Evolutionary conservation across 2,113 vertebrate species (phyloP).

Genomic region (Coreoperca whiteheadi): DNA sequence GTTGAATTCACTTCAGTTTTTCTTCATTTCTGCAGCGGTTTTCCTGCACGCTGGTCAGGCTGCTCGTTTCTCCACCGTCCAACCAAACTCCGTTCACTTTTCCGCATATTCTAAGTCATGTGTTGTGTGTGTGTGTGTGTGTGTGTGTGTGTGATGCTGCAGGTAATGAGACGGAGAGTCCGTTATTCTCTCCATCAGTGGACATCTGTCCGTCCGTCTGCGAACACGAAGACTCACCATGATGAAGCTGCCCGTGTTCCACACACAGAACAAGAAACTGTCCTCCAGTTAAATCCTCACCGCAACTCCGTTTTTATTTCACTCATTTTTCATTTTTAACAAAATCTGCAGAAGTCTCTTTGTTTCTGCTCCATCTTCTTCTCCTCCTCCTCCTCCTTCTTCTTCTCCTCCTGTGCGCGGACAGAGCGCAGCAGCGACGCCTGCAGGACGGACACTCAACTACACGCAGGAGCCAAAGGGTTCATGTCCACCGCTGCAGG

Average conservation of each 20-base stretch:
- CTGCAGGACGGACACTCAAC: slow-evolving; percentile 16
- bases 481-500: no score
- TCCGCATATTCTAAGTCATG: not conserved
- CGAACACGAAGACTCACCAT: slow-evolving; percentile 55
- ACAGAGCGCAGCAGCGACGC: slow-evolving; percentile 3
- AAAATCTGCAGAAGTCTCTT: slow-evolving; percentile 45
- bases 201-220: not conserved
- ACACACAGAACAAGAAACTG: not conserved
- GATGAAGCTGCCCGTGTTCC: not conserved
- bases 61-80: no score
- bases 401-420: slow-evolving; percentile 35
- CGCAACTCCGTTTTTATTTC: not conserved
- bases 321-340: not conserved
- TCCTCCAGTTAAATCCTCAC: not conserved
- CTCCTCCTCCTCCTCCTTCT: not conserved
- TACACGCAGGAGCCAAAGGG: no score
- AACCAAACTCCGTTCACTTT: slow-evolving; percentile 4
- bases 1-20: no score
- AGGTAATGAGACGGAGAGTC: not conserved
- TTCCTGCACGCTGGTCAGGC: no score
- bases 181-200: slow-evolving; percentile 23
- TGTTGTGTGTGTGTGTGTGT: not conserved
- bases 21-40: no score
- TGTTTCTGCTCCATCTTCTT: slow-evolving; percentile 42
- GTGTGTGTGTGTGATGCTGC: slow-evolving; percentile 10